phyloP scores from a whole-genome alignment of 2,113 vertebrate genomes.

The Lophotis ruficrista region DNA sequence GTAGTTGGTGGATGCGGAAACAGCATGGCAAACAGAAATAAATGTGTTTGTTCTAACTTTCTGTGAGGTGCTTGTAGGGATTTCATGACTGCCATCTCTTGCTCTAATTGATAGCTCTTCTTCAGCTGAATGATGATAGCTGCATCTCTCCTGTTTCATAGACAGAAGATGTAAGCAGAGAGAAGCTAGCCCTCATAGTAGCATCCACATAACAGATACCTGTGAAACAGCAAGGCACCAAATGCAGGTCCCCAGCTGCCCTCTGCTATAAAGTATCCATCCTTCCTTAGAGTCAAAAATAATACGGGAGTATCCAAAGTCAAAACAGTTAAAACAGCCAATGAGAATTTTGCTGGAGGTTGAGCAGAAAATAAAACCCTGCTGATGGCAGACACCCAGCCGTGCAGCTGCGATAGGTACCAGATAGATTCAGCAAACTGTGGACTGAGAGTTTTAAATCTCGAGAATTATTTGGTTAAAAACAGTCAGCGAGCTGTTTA shows the following conservation, averaged over 20 bases:
- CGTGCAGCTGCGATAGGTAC: neutral
- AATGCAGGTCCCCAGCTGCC: neutral
- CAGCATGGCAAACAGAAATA: neutral
- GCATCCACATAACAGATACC: neutral
- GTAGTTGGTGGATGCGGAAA: neutral
- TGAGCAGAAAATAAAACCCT: neutral
- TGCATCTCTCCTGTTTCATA: neutral
- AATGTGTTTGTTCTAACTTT: neutral
- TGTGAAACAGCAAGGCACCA: neutral
- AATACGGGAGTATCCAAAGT: accelerated
- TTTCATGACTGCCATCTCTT: neutral
- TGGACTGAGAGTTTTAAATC: neutral
- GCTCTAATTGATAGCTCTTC: slow-evolving; percentile 13
- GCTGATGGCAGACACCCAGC: neutral
- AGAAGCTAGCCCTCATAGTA: neutral
- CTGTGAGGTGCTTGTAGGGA: neutral
- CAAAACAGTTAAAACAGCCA: neutral
- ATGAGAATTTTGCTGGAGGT: neutral
- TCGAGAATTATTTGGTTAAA: neutral
- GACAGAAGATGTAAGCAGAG: neutral
- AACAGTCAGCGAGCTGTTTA: accelerated
- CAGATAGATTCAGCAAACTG: neutral
- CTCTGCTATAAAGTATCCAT: neutral
- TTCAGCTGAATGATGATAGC: neutral
- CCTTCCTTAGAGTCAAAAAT: neutral